Evolutionary conservation across 2,888 invertebrate species (phyloP).

Genomic region (Apamea sordens): DNA sequence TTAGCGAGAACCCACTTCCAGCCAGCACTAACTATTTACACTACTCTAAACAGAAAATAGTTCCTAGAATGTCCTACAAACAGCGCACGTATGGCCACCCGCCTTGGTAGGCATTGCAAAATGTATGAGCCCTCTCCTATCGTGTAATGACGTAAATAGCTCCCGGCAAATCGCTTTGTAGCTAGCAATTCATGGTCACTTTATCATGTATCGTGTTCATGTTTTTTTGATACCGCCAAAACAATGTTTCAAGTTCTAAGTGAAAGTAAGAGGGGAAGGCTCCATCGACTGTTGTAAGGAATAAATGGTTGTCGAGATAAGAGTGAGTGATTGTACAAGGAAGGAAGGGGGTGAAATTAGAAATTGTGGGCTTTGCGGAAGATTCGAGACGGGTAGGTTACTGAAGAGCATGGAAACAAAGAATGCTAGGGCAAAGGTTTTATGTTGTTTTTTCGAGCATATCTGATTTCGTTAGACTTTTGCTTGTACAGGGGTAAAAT

Average conservation of each 20-base stretch:
- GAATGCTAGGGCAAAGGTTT: background rate
- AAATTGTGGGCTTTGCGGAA: conserved; percentile 26
- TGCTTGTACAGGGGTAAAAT: background rate
- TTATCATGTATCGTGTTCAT: conserved; percentile 51
- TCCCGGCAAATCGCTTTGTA: conserved; percentile 78
- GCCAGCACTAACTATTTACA: conserved; percentile 1
- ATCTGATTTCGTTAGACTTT: background rate
- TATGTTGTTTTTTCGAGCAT: background rate
- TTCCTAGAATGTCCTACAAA: conserved; percentile 36
- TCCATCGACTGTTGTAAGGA: conserved; percentile 43
- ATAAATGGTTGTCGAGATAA: conserved; percentile 53
- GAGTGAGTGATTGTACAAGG: conserved; percentile 38
- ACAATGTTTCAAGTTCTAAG: conserved; percentile 58
- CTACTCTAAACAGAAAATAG: conserved; percentile 21
- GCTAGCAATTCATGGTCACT: conserved; percentile 78
- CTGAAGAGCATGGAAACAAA: background rate
- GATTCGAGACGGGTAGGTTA: background rate
- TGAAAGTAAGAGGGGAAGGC: conserved; percentile 38
- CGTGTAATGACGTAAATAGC: conserved; percentile 84
- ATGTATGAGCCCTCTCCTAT: conserved; percentile 76
- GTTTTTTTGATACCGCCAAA: conserved; percentile 61
- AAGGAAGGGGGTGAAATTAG: conserved; percentile 45
- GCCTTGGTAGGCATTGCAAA: conserved; percentile 66
- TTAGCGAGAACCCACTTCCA: background rate
- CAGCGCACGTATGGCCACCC: conserved; percentile 50